phyloP scores from a whole-genome alignment of 1,140 invertebrate species.

The Nautilus pompilius region DNA sequence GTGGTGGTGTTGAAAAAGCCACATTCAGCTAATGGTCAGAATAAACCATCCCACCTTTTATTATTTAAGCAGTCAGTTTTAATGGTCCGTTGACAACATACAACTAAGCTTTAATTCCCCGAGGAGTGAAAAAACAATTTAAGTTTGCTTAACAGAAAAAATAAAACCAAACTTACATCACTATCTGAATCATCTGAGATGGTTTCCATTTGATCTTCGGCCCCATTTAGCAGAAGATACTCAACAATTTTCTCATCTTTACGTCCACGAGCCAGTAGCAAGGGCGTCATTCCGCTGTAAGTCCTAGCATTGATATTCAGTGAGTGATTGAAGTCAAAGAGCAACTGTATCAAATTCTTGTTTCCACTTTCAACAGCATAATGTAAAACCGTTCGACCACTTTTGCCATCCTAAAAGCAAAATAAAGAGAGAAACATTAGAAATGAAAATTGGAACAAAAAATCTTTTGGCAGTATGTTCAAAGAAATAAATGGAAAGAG shows the following conservation, averaged over 20 bases:
- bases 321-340: conserved; percentile 14
- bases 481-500: background rate
- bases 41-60: too few species aligned
- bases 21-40: too few species aligned
- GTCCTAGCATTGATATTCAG: conserved; percentile 31
- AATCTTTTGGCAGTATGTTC: conserved; percentile 1
- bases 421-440: conserved; percentile 7
- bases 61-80: too few species aligned
- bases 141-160: too few species aligned
- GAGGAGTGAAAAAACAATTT: too few species aligned
- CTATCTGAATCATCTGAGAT: too few species aligned
- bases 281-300: conserved; percentile 28
- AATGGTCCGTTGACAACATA: too few species aligned
- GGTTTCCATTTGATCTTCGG: too few species aligned
- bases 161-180: too few species aligned
- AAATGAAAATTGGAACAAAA: conserved; percentile 5
- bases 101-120: too few species aligned
- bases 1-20: too few species aligned
- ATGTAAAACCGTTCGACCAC: conserved; percentile 36
- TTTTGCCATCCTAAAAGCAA: conserved; percentile 32
- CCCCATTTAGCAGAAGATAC: conserved; percentile 16
- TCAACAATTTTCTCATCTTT: conserved; percentile 15
- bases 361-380: conserved; percentile 35
- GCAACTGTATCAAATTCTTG: conserved; percentile 16
- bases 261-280: conserved; percentile 28